Evolutionary conservation across 2,113 vertebrate species (phyloP).

Genomic region (Rallus limicola): DNA sequence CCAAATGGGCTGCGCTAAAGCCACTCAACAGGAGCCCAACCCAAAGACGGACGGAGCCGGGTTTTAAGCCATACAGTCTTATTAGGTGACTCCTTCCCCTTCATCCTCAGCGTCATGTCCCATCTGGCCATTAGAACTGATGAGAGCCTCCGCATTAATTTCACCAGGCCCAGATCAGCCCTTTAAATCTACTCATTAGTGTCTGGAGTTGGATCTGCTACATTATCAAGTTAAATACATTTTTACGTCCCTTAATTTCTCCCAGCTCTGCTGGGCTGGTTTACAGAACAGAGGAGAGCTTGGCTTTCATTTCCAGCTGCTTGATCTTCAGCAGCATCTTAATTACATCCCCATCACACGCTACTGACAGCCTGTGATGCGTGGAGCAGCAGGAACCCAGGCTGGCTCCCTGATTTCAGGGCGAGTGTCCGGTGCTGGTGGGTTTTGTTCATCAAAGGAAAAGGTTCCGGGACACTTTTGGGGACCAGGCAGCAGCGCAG

Average conservation of each 20-base stretch:
- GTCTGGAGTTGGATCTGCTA: not conserved
- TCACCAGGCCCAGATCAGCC: slow-evolving; percentile 12
- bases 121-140: slow-evolving; percentile 37
- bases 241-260: slow-evolving; percentile 36
- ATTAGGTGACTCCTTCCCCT: not conserved
- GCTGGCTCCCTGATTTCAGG: rapidly evolving
- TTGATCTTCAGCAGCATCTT: slow-evolving; percentile 40
- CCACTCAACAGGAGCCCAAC: not conserved
- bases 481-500: not conserved
- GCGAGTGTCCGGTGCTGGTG: not conserved
- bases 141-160: slow-evolving; percentile 19
- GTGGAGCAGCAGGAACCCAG: not conserved
- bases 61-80: not conserved
- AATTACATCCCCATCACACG: slow-evolving; percentile 14
- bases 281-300: not conserved
- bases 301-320: slow-evolving; percentile 43
- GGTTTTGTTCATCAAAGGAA: not conserved
- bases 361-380: not conserved
- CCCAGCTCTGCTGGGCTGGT: not conserved
- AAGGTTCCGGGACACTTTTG: not conserved
- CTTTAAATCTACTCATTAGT: slow-evolving; percentile 47
- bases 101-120: not conserved
- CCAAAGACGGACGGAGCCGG: not conserved
- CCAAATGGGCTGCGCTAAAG: not conserved
- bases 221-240: slow-evolving; percentile 13